A percentile compares a stretch with the other conserved stretches of the same genome.
These are phyloP conservation scores for Leptodactylus fallax DNA, from an alignment of 2,797 vertebrate genomes.

Conservation along the genomic window DNA sequence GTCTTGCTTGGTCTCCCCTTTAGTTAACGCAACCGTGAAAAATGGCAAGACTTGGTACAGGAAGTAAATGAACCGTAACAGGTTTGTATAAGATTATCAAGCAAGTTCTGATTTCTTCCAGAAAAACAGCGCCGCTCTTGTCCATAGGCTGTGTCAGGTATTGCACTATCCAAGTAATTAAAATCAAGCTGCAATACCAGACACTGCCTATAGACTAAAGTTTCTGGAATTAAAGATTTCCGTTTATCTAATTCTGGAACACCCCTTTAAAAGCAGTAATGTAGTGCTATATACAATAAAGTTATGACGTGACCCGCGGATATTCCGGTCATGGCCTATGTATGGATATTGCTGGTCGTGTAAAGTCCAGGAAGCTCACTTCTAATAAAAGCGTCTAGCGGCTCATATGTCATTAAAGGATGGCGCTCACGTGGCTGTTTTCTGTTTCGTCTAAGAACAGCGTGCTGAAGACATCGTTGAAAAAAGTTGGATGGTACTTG, in stretches of 20 bases:
- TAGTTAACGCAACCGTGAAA: neutral
- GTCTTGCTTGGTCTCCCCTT: neutral
- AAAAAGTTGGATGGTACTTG: conserved; percentile 89
- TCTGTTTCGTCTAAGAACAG: conserved; percentile 85
- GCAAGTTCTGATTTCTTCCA: neutral
- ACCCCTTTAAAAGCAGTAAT: neutral
- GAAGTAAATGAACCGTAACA: neutral
- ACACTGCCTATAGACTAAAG: neutral
- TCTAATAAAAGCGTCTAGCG: neutral
- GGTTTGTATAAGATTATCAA: neutral
- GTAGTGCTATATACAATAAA: neutral
- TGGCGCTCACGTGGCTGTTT: conserved; percentile 79
- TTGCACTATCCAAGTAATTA: neutral
- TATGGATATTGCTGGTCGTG: conserved; percentile 64
- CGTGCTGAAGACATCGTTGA: conserved; percentile 92
- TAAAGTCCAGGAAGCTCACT: neutral
- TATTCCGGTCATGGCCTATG: conserved; percentile 31
- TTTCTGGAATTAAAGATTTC: no score
- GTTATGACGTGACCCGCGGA: neutral
- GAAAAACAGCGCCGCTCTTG: neutral
- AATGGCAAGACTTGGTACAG: neutral
- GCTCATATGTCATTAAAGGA: conserved; percentile 71
- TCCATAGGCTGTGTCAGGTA: neutral
- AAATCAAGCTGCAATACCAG: neutral
- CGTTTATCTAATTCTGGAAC: neutral